These are phyloP conservation scores for Bubo bubo DNA, from an alignment of 2,113 vertebrate genomes.

Conservation along the genomic window DNA sequence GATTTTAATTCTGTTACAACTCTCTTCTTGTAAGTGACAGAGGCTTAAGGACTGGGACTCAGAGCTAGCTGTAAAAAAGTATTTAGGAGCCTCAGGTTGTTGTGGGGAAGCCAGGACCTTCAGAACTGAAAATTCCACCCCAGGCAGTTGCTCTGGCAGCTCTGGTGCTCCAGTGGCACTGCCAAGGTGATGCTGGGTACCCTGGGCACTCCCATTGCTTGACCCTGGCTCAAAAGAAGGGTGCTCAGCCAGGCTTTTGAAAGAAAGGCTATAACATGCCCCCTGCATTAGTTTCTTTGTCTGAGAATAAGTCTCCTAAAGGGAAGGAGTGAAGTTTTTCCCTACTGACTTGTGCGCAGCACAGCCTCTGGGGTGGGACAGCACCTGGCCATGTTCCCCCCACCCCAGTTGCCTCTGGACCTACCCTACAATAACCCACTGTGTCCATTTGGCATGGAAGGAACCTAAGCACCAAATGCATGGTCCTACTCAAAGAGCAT, in stretches of 20 bases:
- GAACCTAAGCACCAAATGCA: not conserved
- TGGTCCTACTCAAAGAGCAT: not conserved
- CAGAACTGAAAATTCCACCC: not conserved
- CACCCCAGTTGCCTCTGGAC: fast-evolving
- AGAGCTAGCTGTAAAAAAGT: not conserved
- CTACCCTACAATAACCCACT: fast-evolving
- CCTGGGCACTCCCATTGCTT: fast-evolving
- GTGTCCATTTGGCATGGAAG: not conserved
- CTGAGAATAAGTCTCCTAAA: not conserved
- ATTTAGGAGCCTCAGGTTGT: not conserved
- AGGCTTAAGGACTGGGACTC: not conserved
- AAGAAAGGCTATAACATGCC: not conserved
- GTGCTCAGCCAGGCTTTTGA: not conserved
- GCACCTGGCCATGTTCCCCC: not conserved
- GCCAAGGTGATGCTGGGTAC: fast-evolving
- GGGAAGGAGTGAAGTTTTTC: not conserved
- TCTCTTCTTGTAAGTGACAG: not conserved
- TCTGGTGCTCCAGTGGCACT: fast-evolving
- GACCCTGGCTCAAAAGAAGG: not conserved
- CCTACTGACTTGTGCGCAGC: not conserved
- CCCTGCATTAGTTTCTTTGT: not conserved
- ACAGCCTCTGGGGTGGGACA: fast-evolving
- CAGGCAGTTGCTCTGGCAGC: not conserved
- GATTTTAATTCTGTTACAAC: not conserved
- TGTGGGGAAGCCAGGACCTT: not conserved